phyloP scores from a whole-genome alignment of 1,140 invertebrate species.

The Archivesica marissinica region DNA sequence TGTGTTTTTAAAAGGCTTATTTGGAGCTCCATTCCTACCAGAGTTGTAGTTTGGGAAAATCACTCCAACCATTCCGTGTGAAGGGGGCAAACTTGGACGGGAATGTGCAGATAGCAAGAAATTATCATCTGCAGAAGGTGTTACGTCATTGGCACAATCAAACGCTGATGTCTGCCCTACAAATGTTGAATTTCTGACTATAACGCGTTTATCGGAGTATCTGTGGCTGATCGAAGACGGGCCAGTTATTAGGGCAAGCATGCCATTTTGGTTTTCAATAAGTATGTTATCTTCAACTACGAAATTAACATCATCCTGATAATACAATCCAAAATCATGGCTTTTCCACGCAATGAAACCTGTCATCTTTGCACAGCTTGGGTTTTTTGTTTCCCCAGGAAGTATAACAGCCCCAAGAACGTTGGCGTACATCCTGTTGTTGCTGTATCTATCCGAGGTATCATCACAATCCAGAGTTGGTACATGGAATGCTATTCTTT shows the following conservation, averaged over 20 bases:
- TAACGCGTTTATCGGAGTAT: conserved; percentile 23
- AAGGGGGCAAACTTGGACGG: neutral
- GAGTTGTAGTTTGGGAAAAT: conserved; percentile 6
- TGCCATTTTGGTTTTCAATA: conserved; percentile 71
- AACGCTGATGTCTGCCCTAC: conserved; percentile 14
- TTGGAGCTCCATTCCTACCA: neutral
- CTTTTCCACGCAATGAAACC: conserved; percentile 73
- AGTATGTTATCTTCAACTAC: conserved; percentile 55
- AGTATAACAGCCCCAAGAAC: conserved; percentile 10
- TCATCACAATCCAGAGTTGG: conserved; percentile 2
- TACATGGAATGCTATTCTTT: conserved; percentile 71
- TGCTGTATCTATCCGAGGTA: neutral
- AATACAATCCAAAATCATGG: conserved; percentile 76
- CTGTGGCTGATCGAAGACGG: conserved; percentile 65
- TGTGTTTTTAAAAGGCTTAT: neutral
- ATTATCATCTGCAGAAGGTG: neutral
- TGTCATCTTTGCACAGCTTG: conserved; percentile 56
- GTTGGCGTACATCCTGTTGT: conserved; percentile 28
- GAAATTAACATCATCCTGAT: conserved; percentile 57
- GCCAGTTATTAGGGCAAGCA: conserved; percentile 69
- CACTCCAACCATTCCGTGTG: conserved; percentile 19
- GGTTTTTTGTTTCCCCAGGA: neutral
- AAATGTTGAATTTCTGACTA: conserved; percentile 25
- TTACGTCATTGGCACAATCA: conserved; percentile 25
- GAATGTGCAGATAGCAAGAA: neutral